Percentiles rank a stretch among this genome's conserved stretches.
Conservation (phyloP, 2,113 vertebrate species). For the Coturnix japonica region DNA sequence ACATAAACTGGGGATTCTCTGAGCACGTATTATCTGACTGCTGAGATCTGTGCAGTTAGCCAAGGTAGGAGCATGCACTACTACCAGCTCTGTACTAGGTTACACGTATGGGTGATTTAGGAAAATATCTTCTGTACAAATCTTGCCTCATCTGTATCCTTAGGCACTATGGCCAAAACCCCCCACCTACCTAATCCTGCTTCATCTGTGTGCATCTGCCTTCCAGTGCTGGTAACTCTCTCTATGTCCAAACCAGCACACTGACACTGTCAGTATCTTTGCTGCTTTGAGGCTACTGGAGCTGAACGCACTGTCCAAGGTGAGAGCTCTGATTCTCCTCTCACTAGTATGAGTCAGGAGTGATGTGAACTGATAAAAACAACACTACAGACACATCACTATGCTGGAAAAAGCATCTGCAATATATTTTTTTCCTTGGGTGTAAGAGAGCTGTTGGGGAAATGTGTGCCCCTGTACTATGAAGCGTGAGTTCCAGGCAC, state of each 20-base stretch:
- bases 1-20: not conserved
- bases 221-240: not conserved
- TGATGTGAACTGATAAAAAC: not conserved
- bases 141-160: not conserved
- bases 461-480: slow-evolving; percentile 4
- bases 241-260: not conserved
- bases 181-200: not conserved
- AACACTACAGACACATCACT: not conserved
- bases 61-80: not conserved
- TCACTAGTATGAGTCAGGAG: not conserved
- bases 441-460: not conserved
- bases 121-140: not conserved
- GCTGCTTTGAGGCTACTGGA: not conserved
- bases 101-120: not conserved
- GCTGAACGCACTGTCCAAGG: not conserved
- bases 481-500: slow-evolving; percentile 56
- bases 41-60: fast-evolving
- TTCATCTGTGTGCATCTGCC: not conserved
- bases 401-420: not conserved
- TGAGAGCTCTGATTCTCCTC: not conserved
- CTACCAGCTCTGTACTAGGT: not conserved
- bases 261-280: not conserved
- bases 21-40: not conserved
- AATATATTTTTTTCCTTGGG: not conserved
- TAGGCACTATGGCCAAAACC: not conserved